phyloP scores from a whole-genome alignment of 2,797 vertebrate genomes.

The Lacerta viridis region DNA sequence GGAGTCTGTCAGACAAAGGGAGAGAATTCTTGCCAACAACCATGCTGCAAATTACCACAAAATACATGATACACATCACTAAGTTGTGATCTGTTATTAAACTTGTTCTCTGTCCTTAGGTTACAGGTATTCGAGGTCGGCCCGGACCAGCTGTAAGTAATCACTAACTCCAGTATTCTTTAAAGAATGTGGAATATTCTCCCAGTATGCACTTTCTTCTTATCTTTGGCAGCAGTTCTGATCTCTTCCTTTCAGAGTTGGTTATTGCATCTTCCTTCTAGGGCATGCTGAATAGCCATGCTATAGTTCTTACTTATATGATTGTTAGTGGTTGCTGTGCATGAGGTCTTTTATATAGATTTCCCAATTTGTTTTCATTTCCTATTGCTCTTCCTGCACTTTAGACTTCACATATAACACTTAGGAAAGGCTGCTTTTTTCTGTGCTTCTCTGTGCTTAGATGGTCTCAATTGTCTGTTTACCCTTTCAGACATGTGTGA shows the following conservation, averaged over 20 bases:
- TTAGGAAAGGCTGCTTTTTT: not conserved
- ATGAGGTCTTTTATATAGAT: not conserved
- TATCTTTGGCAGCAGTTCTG: not conserved
- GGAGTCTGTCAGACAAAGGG: not conserved
- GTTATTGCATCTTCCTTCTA: not conserved
- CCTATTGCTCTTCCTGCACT: not conserved
- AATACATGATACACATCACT: not conserved
- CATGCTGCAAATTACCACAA: too few relatives aligned
- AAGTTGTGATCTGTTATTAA: not conserved
- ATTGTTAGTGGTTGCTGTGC: not conserved
- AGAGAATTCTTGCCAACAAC: not conserved
- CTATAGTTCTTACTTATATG: not conserved
- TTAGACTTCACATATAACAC: not conserved
- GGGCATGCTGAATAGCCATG: too few relatives aligned
- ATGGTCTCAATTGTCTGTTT: rapidly evolving
- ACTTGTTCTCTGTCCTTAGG: constrained; percentile 76
- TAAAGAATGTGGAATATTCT: not conserved
- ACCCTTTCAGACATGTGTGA: rapidly evolving
- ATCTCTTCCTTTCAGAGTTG: not conserved
- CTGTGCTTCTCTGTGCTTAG: not conserved
- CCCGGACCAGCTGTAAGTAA: constrained; percentile 91
- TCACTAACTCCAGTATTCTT: not conserved
- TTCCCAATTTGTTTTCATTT: not conserved
- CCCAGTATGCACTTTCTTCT: not conserved
- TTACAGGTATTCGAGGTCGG: constrained; percentile 92